A percentile compares a stretch with the other conserved stretches of the same genome.
These are phyloP conservation scores for Kryptolebias marmoratus DNA, from an alignment of 2,113 vertebrate species.

Conservation along the genomic window DNA sequence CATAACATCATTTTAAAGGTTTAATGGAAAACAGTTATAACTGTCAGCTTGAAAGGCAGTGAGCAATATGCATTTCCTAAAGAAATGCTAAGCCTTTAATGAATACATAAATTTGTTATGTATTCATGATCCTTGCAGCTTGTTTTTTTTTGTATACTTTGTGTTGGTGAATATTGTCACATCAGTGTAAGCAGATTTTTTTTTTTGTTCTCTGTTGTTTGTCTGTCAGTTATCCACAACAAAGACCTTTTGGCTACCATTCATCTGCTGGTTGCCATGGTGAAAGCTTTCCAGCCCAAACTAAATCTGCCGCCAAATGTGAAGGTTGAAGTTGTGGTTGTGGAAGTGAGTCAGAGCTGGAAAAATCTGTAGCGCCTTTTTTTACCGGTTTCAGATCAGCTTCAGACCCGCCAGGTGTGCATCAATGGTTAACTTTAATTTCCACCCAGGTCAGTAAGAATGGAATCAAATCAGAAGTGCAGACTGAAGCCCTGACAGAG, in stretches of 20 bases:
- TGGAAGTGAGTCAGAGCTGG: constrained; percentile 81
- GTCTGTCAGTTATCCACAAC: constrained; percentile 83
- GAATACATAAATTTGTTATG: background rate
- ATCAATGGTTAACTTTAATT: background rate
- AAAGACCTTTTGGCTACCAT: constrained; percentile 90
- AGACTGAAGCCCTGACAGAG: constrained; percentile 82
- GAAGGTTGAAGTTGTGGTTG: constrained; percentile 84
- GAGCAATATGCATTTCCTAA: too few species aligned
- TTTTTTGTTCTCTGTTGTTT: constrained; percentile 35
- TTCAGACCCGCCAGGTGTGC: background rate
- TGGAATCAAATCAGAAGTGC: constrained; percentile 84
- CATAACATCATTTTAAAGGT: too few species aligned
- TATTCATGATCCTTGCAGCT: background rate
- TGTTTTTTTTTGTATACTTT: background rate
- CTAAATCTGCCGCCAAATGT: constrained; percentile 84
- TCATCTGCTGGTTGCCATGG: constrained; percentile 92
- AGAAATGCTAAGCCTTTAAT: too few species aligned
- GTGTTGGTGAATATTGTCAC: constrained; percentile 10
- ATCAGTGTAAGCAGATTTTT: background rate
- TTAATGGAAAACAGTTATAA: too few species aligned
- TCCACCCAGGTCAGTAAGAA: constrained; percentile 79
- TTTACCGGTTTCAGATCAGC: background rate
- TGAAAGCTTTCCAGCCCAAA: constrained; percentile 82
- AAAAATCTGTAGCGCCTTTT: background rate
- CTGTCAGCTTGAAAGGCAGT: too few species aligned